phyloP scores from a whole-genome alignment of 2,113 vertebrate species.

The Serinus canaria region DNA sequence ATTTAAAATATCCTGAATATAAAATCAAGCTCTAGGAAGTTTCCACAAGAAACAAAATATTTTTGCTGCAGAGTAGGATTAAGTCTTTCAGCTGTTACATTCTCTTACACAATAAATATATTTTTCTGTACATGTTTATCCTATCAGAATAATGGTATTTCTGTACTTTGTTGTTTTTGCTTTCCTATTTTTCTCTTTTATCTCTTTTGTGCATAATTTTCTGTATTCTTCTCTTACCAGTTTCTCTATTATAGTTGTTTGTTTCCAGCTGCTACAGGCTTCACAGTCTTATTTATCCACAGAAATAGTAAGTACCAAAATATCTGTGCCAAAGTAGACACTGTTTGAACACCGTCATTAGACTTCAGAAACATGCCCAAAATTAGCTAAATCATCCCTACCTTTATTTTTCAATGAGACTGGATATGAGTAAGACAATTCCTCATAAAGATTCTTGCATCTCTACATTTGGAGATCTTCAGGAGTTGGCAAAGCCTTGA shows the following conservation, averaged over 20 bases:
- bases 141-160: not conserved
- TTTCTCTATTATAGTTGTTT: not conserved
- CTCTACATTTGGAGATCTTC: not conserved
- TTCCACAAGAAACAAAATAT: not conserved
- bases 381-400: not conserved
- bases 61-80: not conserved
- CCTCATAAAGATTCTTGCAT: not conserved
- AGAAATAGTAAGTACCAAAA: not conserved
- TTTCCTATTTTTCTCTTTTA: not conserved
- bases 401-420: not conserved
- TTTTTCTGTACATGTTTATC: not conserved
- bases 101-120: not conserved
- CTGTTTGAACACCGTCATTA: not conserved
- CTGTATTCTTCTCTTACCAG: not conserved
- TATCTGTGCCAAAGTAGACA: not conserved
- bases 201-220: not conserved
- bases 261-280: not conserved
- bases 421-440: not conserved
- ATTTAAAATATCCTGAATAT: not conserved
- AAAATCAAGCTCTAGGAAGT: not conserved
- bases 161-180: not conserved
- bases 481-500: accelerated
- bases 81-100: not conserved
- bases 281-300: not conserved
- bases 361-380: not conserved